Percentiles rank a stretch among this genome's conserved stretches.
Evolutionary conservation across 1,140 invertebrate genomes (phyloP).

Genomic region (Bicyclus anynana): DNA sequence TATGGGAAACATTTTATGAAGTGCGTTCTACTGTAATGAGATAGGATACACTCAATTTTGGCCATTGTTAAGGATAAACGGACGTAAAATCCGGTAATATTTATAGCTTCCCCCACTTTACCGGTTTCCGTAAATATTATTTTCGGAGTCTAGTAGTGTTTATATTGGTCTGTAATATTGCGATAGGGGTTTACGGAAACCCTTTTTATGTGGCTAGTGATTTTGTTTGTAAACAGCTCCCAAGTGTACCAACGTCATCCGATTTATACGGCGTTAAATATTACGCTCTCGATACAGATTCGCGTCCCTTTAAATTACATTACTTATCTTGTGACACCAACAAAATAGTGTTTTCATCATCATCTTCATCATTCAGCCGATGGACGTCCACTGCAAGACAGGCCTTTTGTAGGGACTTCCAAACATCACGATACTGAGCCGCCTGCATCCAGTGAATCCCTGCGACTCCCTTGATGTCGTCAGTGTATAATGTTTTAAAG

Average conservation of each 20-base stretch:
- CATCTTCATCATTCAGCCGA: no score
- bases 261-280: not conserved
- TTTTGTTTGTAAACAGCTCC: slow-evolving; percentile 2
- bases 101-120: slow-evolving; percentile 35
- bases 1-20: slow-evolving; percentile 46
- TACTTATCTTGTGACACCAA: no score
- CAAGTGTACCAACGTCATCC: not conserved
- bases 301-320: no score
- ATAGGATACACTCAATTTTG: slow-evolving; percentile 48
- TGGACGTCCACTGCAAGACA: no score
- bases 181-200: slow-evolving; percentile 24
- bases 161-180: slow-evolving; percentile 29
- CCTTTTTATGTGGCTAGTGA: slow-evolving; percentile 21
- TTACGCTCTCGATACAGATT: not conserved
- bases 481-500: no score
- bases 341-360: no score
- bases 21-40: slow-evolving; percentile 46
- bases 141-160: slow-evolving; percentile 31
- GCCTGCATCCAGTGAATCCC: no score
- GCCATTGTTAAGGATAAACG: slow-evolving; percentile 46
- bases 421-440: no score
- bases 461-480: no score
- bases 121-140: slow-evolving; percentile 29
- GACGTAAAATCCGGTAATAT: slow-evolving; percentile 45
- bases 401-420: no score